Conservation (phyloP, 2,888 invertebrate genomes). For the Xylophagus ater region DNA sequence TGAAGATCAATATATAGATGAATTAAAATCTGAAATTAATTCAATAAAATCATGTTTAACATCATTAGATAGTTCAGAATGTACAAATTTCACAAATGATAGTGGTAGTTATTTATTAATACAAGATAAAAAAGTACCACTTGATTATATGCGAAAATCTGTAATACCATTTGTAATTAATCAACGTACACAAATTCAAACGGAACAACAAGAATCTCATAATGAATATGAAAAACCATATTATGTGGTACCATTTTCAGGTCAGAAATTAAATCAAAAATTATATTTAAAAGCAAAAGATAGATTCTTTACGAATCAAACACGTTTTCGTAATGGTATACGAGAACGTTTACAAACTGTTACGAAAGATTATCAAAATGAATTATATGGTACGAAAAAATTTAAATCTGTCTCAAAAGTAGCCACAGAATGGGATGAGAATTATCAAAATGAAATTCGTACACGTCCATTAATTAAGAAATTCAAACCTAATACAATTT, state of each 20-base stretch:
- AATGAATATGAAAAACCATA: slow-evolving; percentile 31
- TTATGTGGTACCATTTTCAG: slow-evolving; percentile 30
- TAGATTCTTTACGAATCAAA: slow-evolving; percentile 32
- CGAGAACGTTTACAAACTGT: slow-evolving; percentile 31
- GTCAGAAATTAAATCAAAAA: slow-evolving; percentile 30
- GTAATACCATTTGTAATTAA: slow-evolving; percentile 35
- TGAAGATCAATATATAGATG: slow-evolving; percentile 22
- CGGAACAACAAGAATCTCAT: slow-evolving; percentile 26
- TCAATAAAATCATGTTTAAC: slow-evolving; percentile 35
- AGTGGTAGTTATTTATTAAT: slow-evolving; percentile 35
- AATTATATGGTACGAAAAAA: slow-evolving; percentile 24
- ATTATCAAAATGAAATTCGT: slow-evolving; percentile 33
- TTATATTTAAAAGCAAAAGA: slow-evolving; percentile 25
- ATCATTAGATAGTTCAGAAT: slow-evolving; percentile 32
- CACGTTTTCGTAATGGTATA: slow-evolving; percentile 30
- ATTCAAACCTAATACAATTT: slow-evolving; percentile 29
- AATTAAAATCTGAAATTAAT: slow-evolving; percentile 30
- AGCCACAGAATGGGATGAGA: slow-evolving; percentile 35
- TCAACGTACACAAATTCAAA: slow-evolving; percentile 29
- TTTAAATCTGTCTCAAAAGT: slow-evolving; percentile 26
- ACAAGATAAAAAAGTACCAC: slow-evolving; percentile 32
- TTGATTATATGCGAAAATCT: slow-evolving; percentile 34
- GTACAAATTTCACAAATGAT: slow-evolving; percentile 35
- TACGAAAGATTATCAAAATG: slow-evolving; percentile 24
- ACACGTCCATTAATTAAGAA: slow-evolving; percentile 27